Base-by-base conservation (phyloP, 1,140 invertebrate species). In the Arion vulgaris region DNA sequence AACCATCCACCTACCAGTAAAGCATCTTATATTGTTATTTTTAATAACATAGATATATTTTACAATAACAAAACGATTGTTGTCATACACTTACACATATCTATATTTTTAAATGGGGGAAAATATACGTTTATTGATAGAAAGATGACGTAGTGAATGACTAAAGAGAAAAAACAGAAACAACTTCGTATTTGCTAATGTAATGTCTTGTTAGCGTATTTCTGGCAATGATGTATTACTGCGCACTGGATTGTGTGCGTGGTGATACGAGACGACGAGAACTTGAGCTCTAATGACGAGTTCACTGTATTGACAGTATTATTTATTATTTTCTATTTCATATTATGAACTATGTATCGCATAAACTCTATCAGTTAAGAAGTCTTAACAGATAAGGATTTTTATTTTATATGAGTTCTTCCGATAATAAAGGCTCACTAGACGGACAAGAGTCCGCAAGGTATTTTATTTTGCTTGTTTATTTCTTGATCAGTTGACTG, bases 391-490 rank as follows among this genome's bases (percentile, higher is more conserved):
- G 2, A 66, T 32, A 66, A 11, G 32, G 62, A 57, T 66, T 32
- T 66, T 66, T 28, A 23, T 80, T 80, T 80, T 66, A 66, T 80
- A 80, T 80, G 78, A 80, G 78, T 80, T 80, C 78, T 62, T 71
- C 34, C 34, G 28, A 80, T 62, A 69, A 57, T 26, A 71, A 36
- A 62, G 51, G 71, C 36, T 81, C 80, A 81, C 80, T 81, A 45
- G 80, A 81, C 80, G 80, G 80, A 81, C 80, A 81, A 74, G 57
- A 81, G 80, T 81, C 80, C 80, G 80, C 49, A 57, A 81, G 80
- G 80, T 81, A 73, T 57, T 17, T 36, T n/a, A 32, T 73, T 73
- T 49, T 49, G 45, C 9, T 49, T 49, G 9, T 49, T 49, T 49
- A 49, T 49, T 49, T 49, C 9, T 49, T 19, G 45, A 11, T 49